Evolutionary conservation across 2,888 invertebrate species (phyloP), one percentile per base, ranked within the genome.

Genomic region (Thereva unica): DNA sequence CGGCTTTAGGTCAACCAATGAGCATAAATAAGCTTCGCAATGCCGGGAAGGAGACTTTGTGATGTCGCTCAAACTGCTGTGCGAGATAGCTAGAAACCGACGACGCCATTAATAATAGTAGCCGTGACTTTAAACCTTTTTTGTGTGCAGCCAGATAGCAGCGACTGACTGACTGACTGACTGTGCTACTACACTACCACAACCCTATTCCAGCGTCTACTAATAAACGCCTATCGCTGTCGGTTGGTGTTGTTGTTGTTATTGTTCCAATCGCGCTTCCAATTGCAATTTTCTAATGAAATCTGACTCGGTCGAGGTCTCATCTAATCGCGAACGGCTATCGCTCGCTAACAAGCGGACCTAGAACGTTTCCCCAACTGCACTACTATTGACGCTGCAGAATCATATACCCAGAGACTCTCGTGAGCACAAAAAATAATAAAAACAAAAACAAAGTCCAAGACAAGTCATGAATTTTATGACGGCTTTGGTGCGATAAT

Each of bases 81-180:
- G 42, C 42, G n/a, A n/a, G 23, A 23, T 23, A 23, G 47, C 47
- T 10, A 47, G 56, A 44, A 42, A 56, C 44, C 56, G 42, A 44
- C 56, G 56, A 56, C 56, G 56, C 56, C 56, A 56, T 9, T 44
- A 56, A 56, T 44, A 56, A 56, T 9, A 35, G 56, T 61, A 61
- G 50, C 61, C 61, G 50, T 61, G 61, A 61, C 61, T 61, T 61
- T 61, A 61, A 61, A 61, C 61, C 61, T 61, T 61, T 61, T 61
- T 50, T 56, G 44, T n/a, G 44, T 56, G 56, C 56, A 44, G 42
- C 42, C 5, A 41, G n/a, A 56, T 23, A 44, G 44, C 44, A n/a
- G n/a, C n/a, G n/a, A n/a, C n/a, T n/a, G n/a, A n/a, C n/a, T n/a
- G n/a, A n/a, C n/a, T n/a, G n/a, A n/a, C n/a, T n/a, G n/a, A 56